Evolutionary conservation across 1,140 invertebrate species (phyloP).

Genomic region (Pseudoatta argentina): DNA sequence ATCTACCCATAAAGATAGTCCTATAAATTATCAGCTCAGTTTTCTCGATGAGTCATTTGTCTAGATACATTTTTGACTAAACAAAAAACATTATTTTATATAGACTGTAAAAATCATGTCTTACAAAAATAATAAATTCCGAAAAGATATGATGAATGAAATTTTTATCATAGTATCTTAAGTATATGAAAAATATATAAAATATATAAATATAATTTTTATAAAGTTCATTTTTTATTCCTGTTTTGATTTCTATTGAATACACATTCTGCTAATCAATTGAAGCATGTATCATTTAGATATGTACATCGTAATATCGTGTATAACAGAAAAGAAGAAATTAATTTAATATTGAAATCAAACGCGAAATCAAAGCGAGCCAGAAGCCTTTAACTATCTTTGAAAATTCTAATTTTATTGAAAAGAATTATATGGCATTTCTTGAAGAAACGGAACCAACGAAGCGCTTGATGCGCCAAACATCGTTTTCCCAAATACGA

Average conservation of each 20-base stretch:
- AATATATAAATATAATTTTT: background rate
- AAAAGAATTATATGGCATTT: background rate
- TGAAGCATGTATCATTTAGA: background rate
- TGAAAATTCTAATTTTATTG: background rate
- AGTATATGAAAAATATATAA: background rate
- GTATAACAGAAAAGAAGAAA: background rate
- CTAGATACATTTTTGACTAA: background rate
- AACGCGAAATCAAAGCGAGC: background rate
- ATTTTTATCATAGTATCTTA: background rate
- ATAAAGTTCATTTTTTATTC: background rate
- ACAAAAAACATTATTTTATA: background rate
- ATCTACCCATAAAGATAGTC: background rate
- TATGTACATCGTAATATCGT: background rate
- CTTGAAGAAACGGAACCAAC: slow-evolving; percentile 9
- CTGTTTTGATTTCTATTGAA: background rate
- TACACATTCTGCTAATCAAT: background rate
- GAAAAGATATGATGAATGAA: background rate
- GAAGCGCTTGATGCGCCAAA: slow-evolving; percentile 20
- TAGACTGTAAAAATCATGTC: background rate
- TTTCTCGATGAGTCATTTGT: background rate
- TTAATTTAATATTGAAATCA: background rate
- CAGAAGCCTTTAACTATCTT: no score
- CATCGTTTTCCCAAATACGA: slow-evolving; percentile 20
- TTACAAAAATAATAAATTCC: slow-evolving; percentile 2
- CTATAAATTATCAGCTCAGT: background rate